Evolutionary conservation across 2,113 vertebrate species (phyloP), one percentile per base, ranked within the genome.

Genomic region (Emydura subglobosa): DNA sequence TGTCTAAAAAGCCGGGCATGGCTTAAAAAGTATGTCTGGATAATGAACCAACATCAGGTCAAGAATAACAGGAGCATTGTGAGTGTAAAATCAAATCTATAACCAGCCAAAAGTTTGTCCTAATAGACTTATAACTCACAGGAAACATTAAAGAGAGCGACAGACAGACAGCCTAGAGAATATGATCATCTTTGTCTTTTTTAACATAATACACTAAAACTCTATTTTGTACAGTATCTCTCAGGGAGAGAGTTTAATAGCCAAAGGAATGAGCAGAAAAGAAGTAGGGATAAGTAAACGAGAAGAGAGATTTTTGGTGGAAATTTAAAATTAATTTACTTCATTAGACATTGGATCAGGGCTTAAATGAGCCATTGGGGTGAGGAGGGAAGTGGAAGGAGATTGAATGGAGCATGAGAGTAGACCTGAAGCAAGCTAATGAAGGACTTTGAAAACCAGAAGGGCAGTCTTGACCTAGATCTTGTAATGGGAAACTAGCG

Each of bases 41-140:
- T 92, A 94, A 91, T 83, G 44, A 95, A 54, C 27, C 12, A 85
- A 42, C 34, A 93, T 74, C 89, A 90, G 84, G 83, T 87, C 49
- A 91, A 42, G 25, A 72, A n/a, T 11, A 57, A 5, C 2, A 51
- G 19, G 55, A 29, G 3, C 76, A 16, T 81, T 57, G n/a, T 89
- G 27, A 82, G 49, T 61, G 7, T 53, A 68, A 89, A 27, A 44
- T 90, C 51, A 90, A 85, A 79, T 14, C 16, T 78, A 82, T 12
- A 54, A 2, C 24, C 76, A 65, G 10, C 34, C n/a, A 24, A 74
- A 86, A 39, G 12, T 86, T 78, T 55, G 51, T 82, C 8, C 68
- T 11, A 54, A 34, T 34, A 25, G 1, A 83, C n/a, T 54, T 54
- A 17, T 14, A 74, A 91, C 51, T 84, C 61, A 34, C 8, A 80